Conservation (phyloP, 2,888 invertebrate genomes). For the Eupeodes luniger region DNA sequence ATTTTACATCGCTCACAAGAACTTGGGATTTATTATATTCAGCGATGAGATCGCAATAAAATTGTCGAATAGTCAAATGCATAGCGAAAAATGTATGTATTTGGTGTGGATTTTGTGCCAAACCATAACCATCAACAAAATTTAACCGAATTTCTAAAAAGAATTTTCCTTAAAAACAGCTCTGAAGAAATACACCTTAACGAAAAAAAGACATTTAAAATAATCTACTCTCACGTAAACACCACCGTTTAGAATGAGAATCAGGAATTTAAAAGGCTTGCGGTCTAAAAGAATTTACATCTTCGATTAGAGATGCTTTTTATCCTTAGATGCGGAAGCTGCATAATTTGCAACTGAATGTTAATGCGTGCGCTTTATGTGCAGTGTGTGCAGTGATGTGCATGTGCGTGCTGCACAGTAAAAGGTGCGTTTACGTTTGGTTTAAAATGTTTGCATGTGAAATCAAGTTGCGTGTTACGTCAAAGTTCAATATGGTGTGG, state of each 20-base stretch:
- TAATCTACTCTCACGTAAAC: conserved; percentile 1
- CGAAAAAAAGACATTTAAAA: neutral
- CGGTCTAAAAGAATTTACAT: conserved; percentile 2
- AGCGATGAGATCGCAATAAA: too few relatives aligned
- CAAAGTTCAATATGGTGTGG: conserved; percentile 13
- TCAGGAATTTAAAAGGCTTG: conserved; percentile 17
- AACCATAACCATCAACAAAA: too few relatives aligned
- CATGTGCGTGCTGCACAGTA: neutral
- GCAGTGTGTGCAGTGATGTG: too few relatives aligned
- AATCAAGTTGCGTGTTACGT: conserved; percentile 16
- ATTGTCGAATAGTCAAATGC: too few relatives aligned
- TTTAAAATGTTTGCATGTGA: neutral
- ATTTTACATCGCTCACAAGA: too few relatives aligned
- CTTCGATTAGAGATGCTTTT: conserved; percentile 18
- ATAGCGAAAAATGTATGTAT: too few relatives aligned
- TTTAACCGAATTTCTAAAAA: too few relatives aligned
- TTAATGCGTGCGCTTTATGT: conserved; percentile 1
- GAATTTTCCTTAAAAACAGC: neutral
- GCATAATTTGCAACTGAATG: conserved; percentile 1
- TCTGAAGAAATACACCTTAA: conserved; percentile 4
- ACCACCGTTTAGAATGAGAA: conserved; percentile 10
- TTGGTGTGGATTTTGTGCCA: too few relatives aligned
- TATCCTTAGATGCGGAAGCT: conserved; percentile 28
- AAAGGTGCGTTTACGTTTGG: neutral
- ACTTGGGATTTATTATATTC: too few relatives aligned